Evolutionary conservation across 2,797 vertebrate species (phyloP), one percentile per base, ranked within the genome.

Genomic region (Hypotaenidia okinawae): DNA sequence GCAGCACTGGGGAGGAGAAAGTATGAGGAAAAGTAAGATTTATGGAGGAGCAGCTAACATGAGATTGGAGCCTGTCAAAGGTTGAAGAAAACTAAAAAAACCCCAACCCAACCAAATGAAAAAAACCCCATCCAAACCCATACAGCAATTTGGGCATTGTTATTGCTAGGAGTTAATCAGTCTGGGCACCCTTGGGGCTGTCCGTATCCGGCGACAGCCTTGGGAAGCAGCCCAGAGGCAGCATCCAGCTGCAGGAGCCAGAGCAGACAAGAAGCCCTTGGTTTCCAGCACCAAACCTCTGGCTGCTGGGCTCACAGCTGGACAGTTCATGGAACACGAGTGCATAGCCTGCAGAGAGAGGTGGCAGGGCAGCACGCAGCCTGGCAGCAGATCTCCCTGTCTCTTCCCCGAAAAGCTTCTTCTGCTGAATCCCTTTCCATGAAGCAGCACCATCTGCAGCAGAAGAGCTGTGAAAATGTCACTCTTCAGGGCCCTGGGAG

Each of bases 251-350:
- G 32, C 67, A 37, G 45, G 16, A 25, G 11, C 1, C 3, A 35
- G 33, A 52, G 33, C 32, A 47, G 62, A 30, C 4, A 2, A 6
- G 49, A 27, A 76, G 67, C 6, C 1, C 33, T 16, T 11, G 24
- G 27, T 2, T 2, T 37, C 77, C 87, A 77, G n/a, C 66, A 41
- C 51, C 10, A 4, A 41, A 33, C 14, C 28, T 86, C 10, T 49
- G 43, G 5, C 30, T 76, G 52, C 51, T 41, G 24, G 5, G 43
- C 39, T 37, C 19, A 0, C 0, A 10, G 54, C 49, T 5, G 3
- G 28, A 59, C 0, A 0, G 37, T 9, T 51, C 73, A 6, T 5
- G 6, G 4, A 54, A 25, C 7, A 2, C 1, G 1, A 28, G 13
- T 19, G 14, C 28, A n/a, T 19, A 6, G 2, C 17, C 51, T 30